Evolutionary conservation across 1,140 invertebrate species (phyloP), one percentile per base, ranked within the genome.

Genomic region (Panagrolaimus sp.): DNA sequence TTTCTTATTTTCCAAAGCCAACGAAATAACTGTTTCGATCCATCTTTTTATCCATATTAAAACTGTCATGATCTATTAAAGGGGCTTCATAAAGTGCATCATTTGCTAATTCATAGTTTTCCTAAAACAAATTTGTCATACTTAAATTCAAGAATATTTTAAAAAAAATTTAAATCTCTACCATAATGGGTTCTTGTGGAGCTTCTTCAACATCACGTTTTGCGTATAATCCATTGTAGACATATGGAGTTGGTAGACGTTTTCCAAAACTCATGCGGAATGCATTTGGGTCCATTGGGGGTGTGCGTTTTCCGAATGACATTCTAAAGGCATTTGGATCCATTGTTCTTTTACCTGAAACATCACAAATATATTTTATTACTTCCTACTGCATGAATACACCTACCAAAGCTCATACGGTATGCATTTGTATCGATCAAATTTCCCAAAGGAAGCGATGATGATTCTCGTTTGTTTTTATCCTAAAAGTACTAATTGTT

Each of bases 181-280:
- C 52, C 21, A 58, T 26, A 58, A 58, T 28, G 15, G 52, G 21
- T 58, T 58, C 52, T 26, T 28, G 52, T 21, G 21, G 52, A 12
- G 4, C 52, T 14, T 21, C 21, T 14, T 21, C 52, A 26, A 26
- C 52, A 58, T 21, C 21, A 17, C 32, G 32, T 38, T 38, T 38
- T 38, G 32, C 32, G 32, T 38, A 38, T 4, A 38, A 38, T 38
- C 32, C 32, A 38, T 38, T 38, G 7, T 38, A 4, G 7, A 7
- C 7, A 38, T 38, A 38, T 38, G 32, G 32, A 38, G 32, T 4
- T 4, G 52, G 28, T 6, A 28, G 52, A 26, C 52, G 52, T 58
- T 58, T 58, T 21, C 52, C 52, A 58, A 58, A 58, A 28, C 52
- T 58, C 52, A 58, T 58, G 17, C 52, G 52, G 52, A 58, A 58